phyloP scores from a whole-genome alignment of 2,888 invertebrate genomes.

The Scelioninae gen. 1 region DNA sequence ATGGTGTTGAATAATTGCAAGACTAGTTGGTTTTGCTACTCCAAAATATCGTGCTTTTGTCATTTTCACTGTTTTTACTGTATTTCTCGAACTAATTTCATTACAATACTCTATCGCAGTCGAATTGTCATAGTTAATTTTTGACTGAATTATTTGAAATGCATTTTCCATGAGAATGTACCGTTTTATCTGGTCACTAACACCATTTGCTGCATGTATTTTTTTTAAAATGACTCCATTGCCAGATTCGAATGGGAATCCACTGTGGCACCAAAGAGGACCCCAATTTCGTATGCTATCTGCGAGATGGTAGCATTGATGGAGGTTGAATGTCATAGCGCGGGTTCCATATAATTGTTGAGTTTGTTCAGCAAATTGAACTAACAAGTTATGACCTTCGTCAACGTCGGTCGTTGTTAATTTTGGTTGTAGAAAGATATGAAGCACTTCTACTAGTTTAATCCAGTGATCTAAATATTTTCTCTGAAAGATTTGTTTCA shows the following conservation, averaged over 20 bases:
- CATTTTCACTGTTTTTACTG: slow-evolving; percentile 19
- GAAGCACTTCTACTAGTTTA: slow-evolving; percentile 11
- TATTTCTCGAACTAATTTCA: slow-evolving; percentile 18
- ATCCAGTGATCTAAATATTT: slow-evolving; percentile 12
- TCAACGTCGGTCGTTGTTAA: neutral
- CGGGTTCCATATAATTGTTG: slow-evolving; percentile 44
- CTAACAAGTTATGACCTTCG: slow-evolving; percentile 39
- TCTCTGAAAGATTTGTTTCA: slow-evolving; percentile 3
- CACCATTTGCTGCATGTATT: slow-evolving; percentile 45
- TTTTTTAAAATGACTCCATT: slow-evolving; percentile 46
- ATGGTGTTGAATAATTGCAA: too few relatives aligned
- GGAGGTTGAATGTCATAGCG: slow-evolving; percentile 61
- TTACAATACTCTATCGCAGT: slow-evolving; percentile 28
- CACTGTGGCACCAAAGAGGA: slow-evolving; percentile 59
- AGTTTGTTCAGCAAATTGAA: slow-evolving; percentile 26
- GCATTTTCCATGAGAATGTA: slow-evolving; percentile 30
- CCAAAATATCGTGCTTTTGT: slow-evolving; percentile 26
- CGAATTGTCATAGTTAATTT: slow-evolving; percentile 22
- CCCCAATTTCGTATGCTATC: slow-evolving; percentile 59
- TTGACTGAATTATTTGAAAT: neutral
- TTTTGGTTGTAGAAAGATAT: slow-evolving; percentile 30
- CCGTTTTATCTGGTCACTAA: slow-evolving; percentile 46
- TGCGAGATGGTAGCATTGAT: slow-evolving; percentile 56
- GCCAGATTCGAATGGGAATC: slow-evolving; percentile 59
- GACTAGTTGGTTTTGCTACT: slow-evolving; percentile 9